These are phyloP conservation scores for Lymantria monacha DNA, from an alignment of 2,888 invertebrate species.

Conservation along the genomic window DNA sequence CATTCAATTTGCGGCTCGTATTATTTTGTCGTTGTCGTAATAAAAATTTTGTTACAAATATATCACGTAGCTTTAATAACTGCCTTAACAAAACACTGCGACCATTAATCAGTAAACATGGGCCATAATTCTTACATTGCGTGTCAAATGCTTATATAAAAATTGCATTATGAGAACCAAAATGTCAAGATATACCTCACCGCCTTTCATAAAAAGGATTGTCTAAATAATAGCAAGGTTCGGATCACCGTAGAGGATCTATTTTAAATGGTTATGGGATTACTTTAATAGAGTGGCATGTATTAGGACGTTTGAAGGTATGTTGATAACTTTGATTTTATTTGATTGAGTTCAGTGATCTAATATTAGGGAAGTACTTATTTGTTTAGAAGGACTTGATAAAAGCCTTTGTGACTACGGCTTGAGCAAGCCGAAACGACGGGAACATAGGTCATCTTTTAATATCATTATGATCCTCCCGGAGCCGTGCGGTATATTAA, in stretches of 20 bases:
- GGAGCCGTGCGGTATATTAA: too few species aligned
- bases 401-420: too few species aligned
- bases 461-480: too few species aligned
- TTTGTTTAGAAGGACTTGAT: too few species aligned
- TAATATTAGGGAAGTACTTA: too few species aligned
- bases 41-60: too few species aligned
- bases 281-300: constrained; percentile 38
- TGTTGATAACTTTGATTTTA: constrained; percentile 38
- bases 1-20: too few species aligned
- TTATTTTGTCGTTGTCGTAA: too few species aligned
- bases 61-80: constrained; percentile 8
- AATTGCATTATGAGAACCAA: constrained; percentile 28
- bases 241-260: constrained; percentile 23
- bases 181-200: constrained; percentile 19
- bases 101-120: constrained; percentile 51
- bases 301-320: constrained; percentile 41
- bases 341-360: constrained; percentile 4
- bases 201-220: not conserved
- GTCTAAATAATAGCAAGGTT: constrained; percentile 2
- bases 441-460: too few species aligned
- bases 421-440: too few species aligned
- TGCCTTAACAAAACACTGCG: constrained; percentile 46
- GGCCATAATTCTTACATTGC: constrained; percentile 71
- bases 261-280: constrained; percentile 24
- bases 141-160: constrained; percentile 58